Evolutionary conservation across 2,113 vertebrate genomes (phyloP).

Genomic region (Grammatotria lemairii): DNA sequence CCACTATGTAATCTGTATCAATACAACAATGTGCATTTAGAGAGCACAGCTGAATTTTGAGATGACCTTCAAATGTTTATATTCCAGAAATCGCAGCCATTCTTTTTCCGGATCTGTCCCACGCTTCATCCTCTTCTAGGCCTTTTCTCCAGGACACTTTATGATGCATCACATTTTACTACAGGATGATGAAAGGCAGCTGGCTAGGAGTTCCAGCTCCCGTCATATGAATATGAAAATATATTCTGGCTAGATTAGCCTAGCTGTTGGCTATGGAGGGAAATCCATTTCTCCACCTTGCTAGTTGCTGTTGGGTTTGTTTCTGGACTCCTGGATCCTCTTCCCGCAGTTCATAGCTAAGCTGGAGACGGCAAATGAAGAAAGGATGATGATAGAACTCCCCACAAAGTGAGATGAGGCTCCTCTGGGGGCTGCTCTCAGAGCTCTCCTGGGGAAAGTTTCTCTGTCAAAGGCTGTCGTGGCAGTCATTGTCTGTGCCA

Average conservation of each 20-base stretch:
- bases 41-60: not conserved
- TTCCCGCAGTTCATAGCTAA: conserved; percentile 72
- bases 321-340: conserved; percentile 47
- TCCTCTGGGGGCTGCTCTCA: conserved; percentile 37
- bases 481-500: not conserved
- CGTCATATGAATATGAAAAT: not conserved
- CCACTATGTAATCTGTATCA: not conserved
- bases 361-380: conserved; percentile 59
- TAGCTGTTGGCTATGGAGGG: not conserved
- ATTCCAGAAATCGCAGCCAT: not conserved
- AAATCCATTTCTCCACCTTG: not conserved
- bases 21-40: not conserved
- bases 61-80: not conserved
- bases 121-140: not conserved
- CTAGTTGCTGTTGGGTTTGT: conserved; percentile 38
- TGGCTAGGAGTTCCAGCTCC: not conserved
- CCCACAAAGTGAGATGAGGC: conserved; percentile 70
- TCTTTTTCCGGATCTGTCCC: not conserved
- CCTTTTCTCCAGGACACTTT: not conserved
- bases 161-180: not conserved
- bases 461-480: conserved; percentile 4
- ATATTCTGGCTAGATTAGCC: not conserved
- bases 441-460: conserved; percentile 11
- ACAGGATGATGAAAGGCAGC: not conserved
- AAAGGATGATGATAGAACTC: conserved; percentile 66